Evolutionary conservation across 2,888 invertebrate species (phyloP), one percentile per base, ranked within the genome.

Genomic region (Abrostola tripartita): DNA sequence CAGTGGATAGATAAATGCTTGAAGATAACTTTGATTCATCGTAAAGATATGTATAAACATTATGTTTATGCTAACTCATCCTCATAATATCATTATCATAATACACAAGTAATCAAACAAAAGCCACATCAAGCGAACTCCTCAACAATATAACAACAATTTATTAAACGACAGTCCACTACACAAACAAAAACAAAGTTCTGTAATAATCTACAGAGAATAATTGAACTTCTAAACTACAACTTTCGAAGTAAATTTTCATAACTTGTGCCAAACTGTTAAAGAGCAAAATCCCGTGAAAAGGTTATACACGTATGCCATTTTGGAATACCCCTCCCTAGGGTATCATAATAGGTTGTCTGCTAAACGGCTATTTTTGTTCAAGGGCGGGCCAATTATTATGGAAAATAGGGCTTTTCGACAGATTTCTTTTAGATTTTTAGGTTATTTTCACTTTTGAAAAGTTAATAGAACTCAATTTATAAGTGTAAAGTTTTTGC

Each of bases 261-360:
- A 64, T 77, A 77, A 73, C 59, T 77, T 79, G 36, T n/a, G 37
- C 44, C 51, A 52, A 65, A 64, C 71, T 65, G 52, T 51, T 65
- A 64, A 74, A 64, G 62, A 64, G 54, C 65, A 69, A 61, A 72
- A 62, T 71, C 63, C 54, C 49, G 24, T 76, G 71, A 73, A 81
- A 81, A 79, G 77, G 81, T 74, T 61, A 74, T 61, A 52, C 61
- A 42, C 53, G 65, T 73, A 59, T 76, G 82, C 72, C 79, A 81
- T 81, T 78, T 74, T 68, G 55, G 68, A 62, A 12, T 67, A 72
- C 68, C 67, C 52, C 61, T 71, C 70, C 81, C 79, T 63, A 7
- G 60, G 61, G 76, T 49, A 53, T 60, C 8, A 60, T 73, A 62
- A 74, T 71, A 72, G 65, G 38, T 50, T 47, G 68, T 74, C 66